Evolutionary conservation across 2,797 vertebrate genomes (phyloP).

Genomic region (Sphenodon punctatus): DNA sequence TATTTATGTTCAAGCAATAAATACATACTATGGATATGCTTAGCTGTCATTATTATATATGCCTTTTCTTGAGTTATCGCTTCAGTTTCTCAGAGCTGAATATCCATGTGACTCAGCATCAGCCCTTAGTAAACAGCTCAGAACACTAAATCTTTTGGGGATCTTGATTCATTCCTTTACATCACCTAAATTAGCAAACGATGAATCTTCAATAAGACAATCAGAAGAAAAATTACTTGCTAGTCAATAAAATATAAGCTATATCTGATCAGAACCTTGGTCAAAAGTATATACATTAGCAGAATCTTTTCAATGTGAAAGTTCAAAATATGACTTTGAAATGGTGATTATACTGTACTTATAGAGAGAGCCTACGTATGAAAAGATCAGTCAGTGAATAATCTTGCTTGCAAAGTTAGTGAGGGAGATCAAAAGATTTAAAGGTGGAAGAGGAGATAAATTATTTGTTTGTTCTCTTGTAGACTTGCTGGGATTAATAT

Average conservation of each 20-base stretch:
- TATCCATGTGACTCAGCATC: background rate
- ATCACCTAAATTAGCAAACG: constrained; percentile 19
- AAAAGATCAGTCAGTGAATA: background rate
- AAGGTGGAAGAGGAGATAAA: background rate
- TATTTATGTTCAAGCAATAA: background rate
- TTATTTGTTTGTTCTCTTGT: background rate
- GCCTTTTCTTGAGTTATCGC: background rate
- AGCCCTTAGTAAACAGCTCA: background rate
- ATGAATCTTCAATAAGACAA: constrained; percentile 18
- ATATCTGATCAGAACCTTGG: background rate
- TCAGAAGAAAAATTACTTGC: background rate
- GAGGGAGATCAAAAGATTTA: constrained; percentile 7
- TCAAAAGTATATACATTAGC: background rate
- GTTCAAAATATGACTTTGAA: background rate
- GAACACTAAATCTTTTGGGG: background rate
- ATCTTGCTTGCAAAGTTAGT: background rate
- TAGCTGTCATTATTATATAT: background rate
- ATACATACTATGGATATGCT: background rate
- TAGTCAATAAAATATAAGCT: background rate
- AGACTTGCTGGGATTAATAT: constrained; percentile 10
- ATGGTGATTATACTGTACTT: background rate
- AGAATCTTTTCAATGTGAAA: background rate
- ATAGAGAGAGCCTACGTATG: background rate
- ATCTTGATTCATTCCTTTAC: constrained; percentile 15
- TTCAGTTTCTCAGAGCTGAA: constrained; percentile 1